Evolutionary conservation across 1,140 invertebrate genomes (phyloP).

Genomic region (Paramacrobiotus metropolitanus): DNA sequence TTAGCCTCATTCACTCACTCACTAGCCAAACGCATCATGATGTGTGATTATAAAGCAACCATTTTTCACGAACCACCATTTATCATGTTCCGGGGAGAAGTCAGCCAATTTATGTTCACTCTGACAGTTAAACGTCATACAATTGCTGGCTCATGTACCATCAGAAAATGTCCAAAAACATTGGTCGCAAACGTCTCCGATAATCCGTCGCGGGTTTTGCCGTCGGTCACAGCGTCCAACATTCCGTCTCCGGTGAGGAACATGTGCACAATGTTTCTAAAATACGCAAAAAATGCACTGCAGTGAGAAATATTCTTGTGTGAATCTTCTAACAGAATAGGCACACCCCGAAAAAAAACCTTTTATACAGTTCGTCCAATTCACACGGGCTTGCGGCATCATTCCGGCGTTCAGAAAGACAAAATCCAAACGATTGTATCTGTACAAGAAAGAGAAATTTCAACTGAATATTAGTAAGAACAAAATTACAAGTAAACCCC

Average conservation of each 20-base stretch:
- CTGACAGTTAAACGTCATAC: background rate
- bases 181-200: background rate
- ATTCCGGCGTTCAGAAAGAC: constrained; percentile 1
- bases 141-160: background rate
- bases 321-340: no score
- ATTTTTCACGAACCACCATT: no score
- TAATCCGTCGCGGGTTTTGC: background rate
- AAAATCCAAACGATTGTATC: background rate
- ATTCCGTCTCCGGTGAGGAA: background rate
- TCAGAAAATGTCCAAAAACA: background rate
- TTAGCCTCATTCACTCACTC: no score
- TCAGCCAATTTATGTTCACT: no score
- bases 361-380: background rate
- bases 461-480: background rate
- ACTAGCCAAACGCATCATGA: no score
- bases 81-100: no score
- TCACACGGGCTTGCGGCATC: background rate
- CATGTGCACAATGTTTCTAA: constrained; percentile 1
- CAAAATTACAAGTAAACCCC: no score
- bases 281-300: background rate
- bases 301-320: background rate
- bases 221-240: background rate
- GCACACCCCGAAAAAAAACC: background rate
- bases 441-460: background rate
- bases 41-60: no score